phyloP scores from a whole-genome alignment of 2,797 vertebrate species.

The Trichosurus vulpecula region DNA sequence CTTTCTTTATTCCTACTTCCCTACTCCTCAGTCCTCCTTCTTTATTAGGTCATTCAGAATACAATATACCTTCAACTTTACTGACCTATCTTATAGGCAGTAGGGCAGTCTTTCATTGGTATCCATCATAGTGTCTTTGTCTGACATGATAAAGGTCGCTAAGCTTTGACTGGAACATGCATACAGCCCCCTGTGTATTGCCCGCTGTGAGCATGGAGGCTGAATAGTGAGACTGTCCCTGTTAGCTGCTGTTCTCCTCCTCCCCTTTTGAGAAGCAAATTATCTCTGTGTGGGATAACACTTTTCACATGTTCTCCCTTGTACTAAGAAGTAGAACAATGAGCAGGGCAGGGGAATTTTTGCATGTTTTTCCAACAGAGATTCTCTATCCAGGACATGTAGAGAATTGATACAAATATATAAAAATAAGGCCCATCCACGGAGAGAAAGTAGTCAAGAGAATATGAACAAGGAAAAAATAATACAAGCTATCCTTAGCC shows the following conservation, averaged over 20 bases:
- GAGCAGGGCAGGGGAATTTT: background rate
- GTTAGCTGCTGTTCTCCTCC: background rate
- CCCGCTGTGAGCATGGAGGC: background rate
- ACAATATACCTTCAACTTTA: background rate
- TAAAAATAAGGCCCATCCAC: background rate
- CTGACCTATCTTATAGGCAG: background rate
- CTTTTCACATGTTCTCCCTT: background rate
- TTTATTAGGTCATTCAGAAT: background rate
- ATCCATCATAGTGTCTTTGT: background rate
- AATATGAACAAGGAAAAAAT: background rate
- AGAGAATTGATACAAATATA: background rate
- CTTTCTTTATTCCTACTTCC: background rate
- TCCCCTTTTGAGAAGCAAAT: background rate
- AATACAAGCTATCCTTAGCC: background rate
- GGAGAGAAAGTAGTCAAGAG: background rate
- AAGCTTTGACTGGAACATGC: background rate
- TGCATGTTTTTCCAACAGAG: background rate
- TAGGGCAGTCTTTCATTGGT: background rate
- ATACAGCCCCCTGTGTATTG: background rate
- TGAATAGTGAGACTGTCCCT: background rate
- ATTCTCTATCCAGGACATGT: background rate
- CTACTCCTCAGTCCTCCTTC: background rate
- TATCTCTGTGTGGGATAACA: background rate
- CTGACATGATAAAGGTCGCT: background rate
- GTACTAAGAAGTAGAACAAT: background rate